Base-by-base conservation (phyloP, 2,113 vertebrate species). In the Lampris megalopsis region DNA sequence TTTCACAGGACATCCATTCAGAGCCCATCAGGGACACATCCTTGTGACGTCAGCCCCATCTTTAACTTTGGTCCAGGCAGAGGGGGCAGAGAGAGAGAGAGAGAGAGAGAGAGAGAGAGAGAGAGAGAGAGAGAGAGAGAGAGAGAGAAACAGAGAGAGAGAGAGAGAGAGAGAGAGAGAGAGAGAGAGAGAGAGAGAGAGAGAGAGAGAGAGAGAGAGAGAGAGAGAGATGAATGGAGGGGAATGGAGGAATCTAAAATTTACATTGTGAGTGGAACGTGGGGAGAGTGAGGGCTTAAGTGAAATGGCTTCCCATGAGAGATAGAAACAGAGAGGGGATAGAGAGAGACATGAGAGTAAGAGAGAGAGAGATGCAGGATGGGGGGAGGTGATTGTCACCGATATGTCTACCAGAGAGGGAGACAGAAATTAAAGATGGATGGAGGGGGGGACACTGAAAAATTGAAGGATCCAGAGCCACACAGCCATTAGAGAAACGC, bases 231-330 rank as follows among this genome's bases (percentile, higher is more conserved):
- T 41, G 48, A 35, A 57, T 48, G 53, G 9, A 6, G 45, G 6
- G 61, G 5, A 24, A 41, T 10, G 11, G 66, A 79, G 45, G 52
- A 71, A 75, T 66, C 71, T 63, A 72, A 75, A 71, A 37, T 64
- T 71, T 63, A 66, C 1, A 2, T 47, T 4, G 75, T 56, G 58
- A 68, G 74, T 66, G 38, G 61, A 75, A 82, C 4, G 1, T 50
- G 5, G 2, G 60, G 66, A 76, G 73, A 77, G 77, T 45, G 76
- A 75, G 57, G 76, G 78, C 63, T 68, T 70, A 81, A 87, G 77
- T 80, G 73, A 81, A 89, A 89, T 76, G 71, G 70, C 66, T 72
- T 37, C 80, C 65, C 43, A 2, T 57, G 76, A 56, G 81, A 77
- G 48, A 49, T 62, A 56, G 61, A 53, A 13, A 37, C 50, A 45